Conservation (phyloP, 2,888 invertebrate species). For the Pterostichus niger region DNA sequence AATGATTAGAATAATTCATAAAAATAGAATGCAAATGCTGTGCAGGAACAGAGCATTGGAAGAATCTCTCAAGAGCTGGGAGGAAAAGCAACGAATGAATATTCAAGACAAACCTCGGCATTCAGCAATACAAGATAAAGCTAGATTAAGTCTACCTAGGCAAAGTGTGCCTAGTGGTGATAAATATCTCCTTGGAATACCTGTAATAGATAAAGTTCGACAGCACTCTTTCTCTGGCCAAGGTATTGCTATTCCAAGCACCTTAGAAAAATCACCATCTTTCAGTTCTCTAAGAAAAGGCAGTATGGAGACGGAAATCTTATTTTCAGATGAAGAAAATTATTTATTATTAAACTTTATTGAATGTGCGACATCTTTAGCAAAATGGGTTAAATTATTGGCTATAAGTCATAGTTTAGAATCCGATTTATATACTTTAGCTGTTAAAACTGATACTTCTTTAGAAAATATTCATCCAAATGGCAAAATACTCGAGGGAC, state of each 20-base stretch:
- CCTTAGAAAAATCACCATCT: conserved; percentile 71
- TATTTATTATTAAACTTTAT: conserved; percentile 87
- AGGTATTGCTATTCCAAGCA: conserved; percentile 72
- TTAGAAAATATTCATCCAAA: conserved; percentile 89
- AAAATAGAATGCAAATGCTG: conserved; percentile 98
- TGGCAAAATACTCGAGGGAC: conserved; percentile 89
- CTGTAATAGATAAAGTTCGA: conserved; percentile 75
- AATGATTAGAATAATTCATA: conserved; percentile 96
- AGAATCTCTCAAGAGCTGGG: conserved; percentile 92
- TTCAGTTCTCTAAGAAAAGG: conserved; percentile 72
- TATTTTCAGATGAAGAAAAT: conserved; percentile 83
- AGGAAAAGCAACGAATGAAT: conserved; percentile 87
- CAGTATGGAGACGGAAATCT: conserved; percentile 75
- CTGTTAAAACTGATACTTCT: conserved; percentile 84
- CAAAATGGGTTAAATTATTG: conserved; percentile 87
- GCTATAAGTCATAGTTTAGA: conserved; percentile 86
- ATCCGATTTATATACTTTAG: conserved; percentile 87
- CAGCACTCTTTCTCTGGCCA: conserved; percentile 77
- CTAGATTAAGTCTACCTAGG: conserved; percentile 74
- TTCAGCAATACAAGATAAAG: conserved; percentile 52
- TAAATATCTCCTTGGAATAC: conserved; percentile 75
- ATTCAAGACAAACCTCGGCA: conserved; percentile 70
- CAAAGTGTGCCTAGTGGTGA: conserved; percentile 76
- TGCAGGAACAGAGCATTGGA: conserved; percentile 94
- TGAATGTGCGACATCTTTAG: conserved; percentile 90